Conservation (phyloP, 1,140 invertebrate species). For the Hyles euphorbiae region DNA sequence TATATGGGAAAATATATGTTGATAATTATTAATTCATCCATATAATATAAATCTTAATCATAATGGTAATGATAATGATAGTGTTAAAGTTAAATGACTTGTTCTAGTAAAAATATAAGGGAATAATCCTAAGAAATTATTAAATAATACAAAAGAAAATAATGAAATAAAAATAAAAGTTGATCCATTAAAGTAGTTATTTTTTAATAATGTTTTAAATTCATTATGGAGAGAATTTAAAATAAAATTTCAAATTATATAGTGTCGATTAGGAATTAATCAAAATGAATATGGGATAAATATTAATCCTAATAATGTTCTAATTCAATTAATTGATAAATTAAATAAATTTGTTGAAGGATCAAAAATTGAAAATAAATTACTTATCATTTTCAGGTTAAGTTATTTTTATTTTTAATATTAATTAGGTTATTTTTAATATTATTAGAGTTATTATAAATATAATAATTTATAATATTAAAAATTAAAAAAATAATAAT, state of each 20-base stretch:
- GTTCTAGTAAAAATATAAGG: slow-evolving; percentile 81
- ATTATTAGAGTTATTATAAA: slow-evolving; percentile 28
- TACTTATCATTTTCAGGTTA: slow-evolving; percentile 74
- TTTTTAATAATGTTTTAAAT: slow-evolving; percentile 71
- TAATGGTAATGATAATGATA: slow-evolving; percentile 75
- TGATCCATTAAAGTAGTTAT: slow-evolving; percentile 54
- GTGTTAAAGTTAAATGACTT: slow-evolving; percentile 76
- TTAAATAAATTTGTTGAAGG: slow-evolving; percentile 61
- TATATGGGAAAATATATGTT: slow-evolving; percentile 6
- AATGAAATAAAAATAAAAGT: slow-evolving; percentile 36
- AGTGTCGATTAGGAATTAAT: slow-evolving; percentile 3
- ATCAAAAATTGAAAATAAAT: slow-evolving; percentile 76
- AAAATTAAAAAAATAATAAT: slow-evolving; percentile 68
- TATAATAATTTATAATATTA: slow-evolving; percentile 68
- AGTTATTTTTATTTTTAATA: slow-evolving; percentile 21
- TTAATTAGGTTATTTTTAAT: slow-evolving; percentile 48
- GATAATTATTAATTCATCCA: slow-evolving; percentile 2
- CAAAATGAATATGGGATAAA: background rate
- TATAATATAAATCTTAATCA: slow-evolving; percentile 78
- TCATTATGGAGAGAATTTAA: slow-evolving; percentile 66
- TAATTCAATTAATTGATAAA: slow-evolving; percentile 32
- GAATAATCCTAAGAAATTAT: slow-evolving; percentile 80
- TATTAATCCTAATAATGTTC: too few species aligned
- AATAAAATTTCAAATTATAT: slow-evolving; percentile 65
- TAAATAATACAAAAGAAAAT: slow-evolving; percentile 76